Evolutionary conservation across 2,888 invertebrate genomes (phyloP), one percentile per base, ranked within the genome.

Genomic region (Nomada ferruginata): DNA sequence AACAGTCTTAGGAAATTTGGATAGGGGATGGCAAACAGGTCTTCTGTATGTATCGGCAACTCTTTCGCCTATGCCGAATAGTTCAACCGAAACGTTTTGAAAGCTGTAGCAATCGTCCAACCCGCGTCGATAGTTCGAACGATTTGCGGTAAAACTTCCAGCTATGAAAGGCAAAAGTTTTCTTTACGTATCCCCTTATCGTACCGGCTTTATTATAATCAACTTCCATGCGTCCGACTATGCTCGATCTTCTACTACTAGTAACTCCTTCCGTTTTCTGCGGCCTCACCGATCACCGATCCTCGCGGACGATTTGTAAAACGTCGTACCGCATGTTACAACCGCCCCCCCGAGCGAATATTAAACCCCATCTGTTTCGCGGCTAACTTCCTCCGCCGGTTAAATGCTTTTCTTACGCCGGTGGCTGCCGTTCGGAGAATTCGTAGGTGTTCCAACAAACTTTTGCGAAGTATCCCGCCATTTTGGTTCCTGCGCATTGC

Each of bases 401-500:
- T 77, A 82, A 79, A 82, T 76, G 75, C 69, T 73, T 71, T 82
- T 71, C 69, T 59, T 66, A 74, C 72, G 73, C 59, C 59, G 65
- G 55, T 63, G 74, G 61, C 63, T 59, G 59, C 59, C 71, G 82
- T 79, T 80, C 79, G 78, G 78, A 36, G 64, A 82, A 79, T 82
- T 77, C 74, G 81, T 84, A 86, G 79, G 77, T 82, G 76, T 74
- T 82, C 72, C 71, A 74, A 76, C 66, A 88, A 88, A 88, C 78
- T 89, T 88, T 88, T 86, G 78, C 88, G 87, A 89, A 89, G 86
- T 89, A 86, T 85, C 89, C 88, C 90, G 90, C 92, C 92, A 92
- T 92, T 85, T 90, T 92, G 90, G 90, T 90, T 88, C 89, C 86
- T 90, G 91, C 92, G 92, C 92, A 83, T 84, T 88, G 84, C 88